Percentiles rank a stretch among this genome's conserved stretches.
phyloP scores from a whole-genome alignment of 2,888 invertebrate genomes.

The Leptinotarsa rubiginosa region DNA sequence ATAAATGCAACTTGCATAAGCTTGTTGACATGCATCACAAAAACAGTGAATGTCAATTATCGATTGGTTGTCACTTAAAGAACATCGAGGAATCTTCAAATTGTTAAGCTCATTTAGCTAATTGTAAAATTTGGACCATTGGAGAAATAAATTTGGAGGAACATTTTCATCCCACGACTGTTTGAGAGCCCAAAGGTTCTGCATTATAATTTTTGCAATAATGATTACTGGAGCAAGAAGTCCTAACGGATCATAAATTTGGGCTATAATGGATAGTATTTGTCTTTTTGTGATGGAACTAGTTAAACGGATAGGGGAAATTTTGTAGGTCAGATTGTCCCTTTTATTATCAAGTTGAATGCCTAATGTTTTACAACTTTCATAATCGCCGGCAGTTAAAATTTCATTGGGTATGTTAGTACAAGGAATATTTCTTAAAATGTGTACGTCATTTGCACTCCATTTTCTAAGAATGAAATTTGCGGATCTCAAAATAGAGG shows the following conservation, averaged over 20 bases:
- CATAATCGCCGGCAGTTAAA: slow-evolving; percentile 10
- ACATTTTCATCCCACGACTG: slow-evolving; percentile 23
- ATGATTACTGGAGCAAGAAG: slow-evolving; percentile 24
- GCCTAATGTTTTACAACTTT: slow-evolving; percentile 25
- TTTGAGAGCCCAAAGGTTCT: slow-evolving; percentile 22
- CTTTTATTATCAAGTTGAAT: not conserved
- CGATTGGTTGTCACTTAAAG: not conserved
- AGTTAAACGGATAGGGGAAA: not conserved
- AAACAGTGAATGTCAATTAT: slow-evolving; percentile 24
- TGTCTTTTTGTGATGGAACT: slow-evolving; percentile 17
- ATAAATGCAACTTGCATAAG: slow-evolving; percentile 27
- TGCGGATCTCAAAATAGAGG: slow-evolving; percentile 21
- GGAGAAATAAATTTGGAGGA: not conserved
- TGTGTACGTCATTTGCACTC: slow-evolving; percentile 19
- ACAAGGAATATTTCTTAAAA: not conserved
- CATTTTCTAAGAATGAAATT: slow-evolving; percentile 30
- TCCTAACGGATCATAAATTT: slow-evolving; percentile 32
- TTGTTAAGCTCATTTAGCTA: slow-evolving; percentile 20
- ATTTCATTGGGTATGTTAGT: not conserved
- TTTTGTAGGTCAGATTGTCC: slow-evolving; percentile 18
- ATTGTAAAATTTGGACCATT: slow-evolving; percentile 20
- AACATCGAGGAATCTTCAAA: slow-evolving; percentile 23
- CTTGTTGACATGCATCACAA: slow-evolving; percentile 24
- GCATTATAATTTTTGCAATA: slow-evolving; percentile 29
- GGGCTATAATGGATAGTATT: slow-evolving; percentile 21